Conservation (phyloP, 2,113 vertebrate genomes). For the Hippotragus niger region DNA sequence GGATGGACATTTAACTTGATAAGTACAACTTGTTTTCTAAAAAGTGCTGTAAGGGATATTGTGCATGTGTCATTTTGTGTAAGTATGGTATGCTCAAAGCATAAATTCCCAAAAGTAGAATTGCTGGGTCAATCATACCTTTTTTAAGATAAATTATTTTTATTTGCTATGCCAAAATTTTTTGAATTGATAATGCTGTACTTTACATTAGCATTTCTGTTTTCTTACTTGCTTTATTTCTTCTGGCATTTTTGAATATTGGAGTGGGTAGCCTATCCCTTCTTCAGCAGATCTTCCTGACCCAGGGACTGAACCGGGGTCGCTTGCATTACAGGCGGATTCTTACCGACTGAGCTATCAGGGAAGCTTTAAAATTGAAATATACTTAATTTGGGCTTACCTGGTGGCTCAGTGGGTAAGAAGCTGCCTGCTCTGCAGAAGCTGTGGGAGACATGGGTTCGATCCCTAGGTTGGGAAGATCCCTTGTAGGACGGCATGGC, state of each 20-base stretch:
- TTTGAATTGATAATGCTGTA: not conserved
- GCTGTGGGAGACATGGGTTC: not conserved
- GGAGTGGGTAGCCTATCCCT: not conserved
- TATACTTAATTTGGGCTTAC: not conserved
- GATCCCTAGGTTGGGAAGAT: not conserved
- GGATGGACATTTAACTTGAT: not conserved
- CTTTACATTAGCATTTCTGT: not conserved
- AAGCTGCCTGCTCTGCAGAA: not conserved
- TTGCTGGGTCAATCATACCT: not conserved
- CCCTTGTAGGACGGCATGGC: not conserved
- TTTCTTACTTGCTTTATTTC: not conserved
- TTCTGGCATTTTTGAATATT: not conserved
- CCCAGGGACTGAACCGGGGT: not conserved
- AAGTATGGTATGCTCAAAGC: not conserved
- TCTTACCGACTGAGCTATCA: not conserved
- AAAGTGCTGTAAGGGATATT: not conserved
- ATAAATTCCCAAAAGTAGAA: conserved; percentile 3
- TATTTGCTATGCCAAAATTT: not conserved
- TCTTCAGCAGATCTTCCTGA: not conserved
- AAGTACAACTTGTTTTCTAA: not conserved
- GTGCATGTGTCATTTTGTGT: not conserved
- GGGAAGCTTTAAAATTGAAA: not conserved
- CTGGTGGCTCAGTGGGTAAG: not conserved
- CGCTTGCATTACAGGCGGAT: not conserved
- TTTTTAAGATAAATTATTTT: not conserved